Base-by-base conservation (phyloP, 2,113 vertebrate species). In the Hepsetus odoe region DNA sequence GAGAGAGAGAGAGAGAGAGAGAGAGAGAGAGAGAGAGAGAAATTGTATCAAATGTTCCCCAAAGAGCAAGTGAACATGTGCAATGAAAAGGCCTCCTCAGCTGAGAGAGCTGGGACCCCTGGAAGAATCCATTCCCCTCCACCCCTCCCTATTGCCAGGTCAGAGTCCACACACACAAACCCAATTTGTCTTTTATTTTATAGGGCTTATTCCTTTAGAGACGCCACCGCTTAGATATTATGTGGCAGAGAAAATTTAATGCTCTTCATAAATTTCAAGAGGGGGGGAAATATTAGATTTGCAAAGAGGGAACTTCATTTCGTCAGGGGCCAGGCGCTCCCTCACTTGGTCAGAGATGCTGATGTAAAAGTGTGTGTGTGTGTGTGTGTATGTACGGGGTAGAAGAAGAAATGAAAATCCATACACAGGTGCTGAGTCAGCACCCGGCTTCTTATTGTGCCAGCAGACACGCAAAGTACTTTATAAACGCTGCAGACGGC, bases 191-290 rank as follows among this genome's bases (percentile, higher is more conserved):
- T 94, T 95, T 96, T 94, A 95, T 95, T 96, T 97, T 82, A 93
- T 77, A 92, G 90, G 92, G 89, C 87, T 94, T 93, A 95, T 96
- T 97, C 93, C 93, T 96, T 96, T n/a, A n/a, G n/a, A 95, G 95
- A 92, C 94, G 85, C 93, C 88, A 94, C 94, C n/a, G n/a, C n/a
- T n/a, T 86, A 93, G 95, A 97, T 96, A 96, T 97, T 95, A 94
- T 95, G 95, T 95, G 95, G 93, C 91, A 93, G 93, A 92, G 90
- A 92, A 96, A 96, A 98, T 96, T 95, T 95, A 97, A 97, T 97
- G 95, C 94, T 95, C 94, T n/a, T 96, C 94, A 96, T 95, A 95
- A 94, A 95, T 97, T 95, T 95, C 90, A 91, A 87, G 87, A 33
- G n/a, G n/a, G 82, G 30, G 73, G 78, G 78, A 82, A 91, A 94